Conservation (phyloP, 2,797 vertebrate genomes). For the Dicrostonyx torquatus region DNA sequence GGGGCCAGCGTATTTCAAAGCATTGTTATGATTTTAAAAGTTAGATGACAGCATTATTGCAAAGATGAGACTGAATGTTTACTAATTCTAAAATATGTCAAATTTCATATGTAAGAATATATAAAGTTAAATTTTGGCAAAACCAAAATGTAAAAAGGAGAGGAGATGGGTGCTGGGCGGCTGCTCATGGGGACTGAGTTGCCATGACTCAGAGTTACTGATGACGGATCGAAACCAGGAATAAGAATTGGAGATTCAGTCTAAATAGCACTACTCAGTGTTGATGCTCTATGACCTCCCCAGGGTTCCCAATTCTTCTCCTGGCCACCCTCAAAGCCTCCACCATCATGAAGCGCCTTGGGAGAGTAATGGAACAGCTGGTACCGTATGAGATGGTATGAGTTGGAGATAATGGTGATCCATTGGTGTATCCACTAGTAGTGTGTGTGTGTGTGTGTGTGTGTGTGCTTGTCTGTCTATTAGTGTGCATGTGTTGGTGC, state of each 20-base stretch:
- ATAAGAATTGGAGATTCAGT: not conserved
- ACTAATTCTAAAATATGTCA: not conserved
- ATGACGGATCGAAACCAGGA: not conserved
- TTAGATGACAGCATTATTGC: not conserved
- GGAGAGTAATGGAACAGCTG: rapidly evolving
- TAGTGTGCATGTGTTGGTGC: not conserved
- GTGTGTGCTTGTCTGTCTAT: not conserved
- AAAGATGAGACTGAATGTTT: not conserved
- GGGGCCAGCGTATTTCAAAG: not conserved
- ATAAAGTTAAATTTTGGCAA: not conserved
- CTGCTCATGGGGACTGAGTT: rapidly evolving
- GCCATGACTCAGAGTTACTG: rapidly evolving
- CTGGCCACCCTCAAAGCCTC: rapidly evolving
- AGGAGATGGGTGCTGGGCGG: rapidly evolving
- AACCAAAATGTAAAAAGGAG: not conserved
- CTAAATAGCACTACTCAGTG: not conserved
- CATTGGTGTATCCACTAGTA: no score
- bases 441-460: not conserved
- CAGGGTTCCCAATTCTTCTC: not conserved
- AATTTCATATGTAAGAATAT: not conserved
- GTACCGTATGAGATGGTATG: rapidly evolving
- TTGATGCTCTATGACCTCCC: not conserved
- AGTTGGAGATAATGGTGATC: rapidly evolving
- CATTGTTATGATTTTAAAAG: not conserved
- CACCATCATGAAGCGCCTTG: rapidly evolving